Evolutionary conservation across 2,888 invertebrate species (phyloP).

Genomic region (Rugalucina vietnamica): DNA sequence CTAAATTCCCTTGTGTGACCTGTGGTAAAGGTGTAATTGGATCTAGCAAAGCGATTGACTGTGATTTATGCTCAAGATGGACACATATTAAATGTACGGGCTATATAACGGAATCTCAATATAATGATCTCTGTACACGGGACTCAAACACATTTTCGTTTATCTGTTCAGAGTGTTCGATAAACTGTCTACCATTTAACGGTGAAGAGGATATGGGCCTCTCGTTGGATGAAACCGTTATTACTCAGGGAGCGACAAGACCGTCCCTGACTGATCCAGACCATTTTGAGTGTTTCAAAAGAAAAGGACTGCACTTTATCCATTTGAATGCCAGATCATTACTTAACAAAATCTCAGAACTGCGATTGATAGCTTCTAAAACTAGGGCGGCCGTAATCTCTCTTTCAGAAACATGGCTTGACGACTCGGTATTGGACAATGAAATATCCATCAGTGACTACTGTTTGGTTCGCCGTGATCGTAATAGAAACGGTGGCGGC

Average conservation of each 20-base stretch:
- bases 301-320: conserved; percentile 2
- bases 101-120: not conserved
- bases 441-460: not conserved
- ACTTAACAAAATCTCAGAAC: not conserved
- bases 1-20: not conserved
- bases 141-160: not conserved
- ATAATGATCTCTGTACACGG: not conserved
- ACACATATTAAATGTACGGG: not conserved
- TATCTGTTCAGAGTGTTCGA: not conserved
- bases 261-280: not conserved
- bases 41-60: not conserved
- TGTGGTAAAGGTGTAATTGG: not conserved
- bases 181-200: not conserved
- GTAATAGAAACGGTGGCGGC: not conserved
- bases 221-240: not conserved
- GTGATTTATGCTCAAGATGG: not conserved
- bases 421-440: not conserved
- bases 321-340: not conserved
- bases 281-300: not conserved
- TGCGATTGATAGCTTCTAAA: not conserved
- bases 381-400: not conserved
- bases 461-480: not conserved
- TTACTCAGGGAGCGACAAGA: not conserved
- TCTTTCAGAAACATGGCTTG: not conserved
- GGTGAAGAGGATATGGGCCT: not conserved